Evolutionary conservation across 1,140 invertebrate species (phyloP).

Genomic region (Argopecten irradians): DNA sequence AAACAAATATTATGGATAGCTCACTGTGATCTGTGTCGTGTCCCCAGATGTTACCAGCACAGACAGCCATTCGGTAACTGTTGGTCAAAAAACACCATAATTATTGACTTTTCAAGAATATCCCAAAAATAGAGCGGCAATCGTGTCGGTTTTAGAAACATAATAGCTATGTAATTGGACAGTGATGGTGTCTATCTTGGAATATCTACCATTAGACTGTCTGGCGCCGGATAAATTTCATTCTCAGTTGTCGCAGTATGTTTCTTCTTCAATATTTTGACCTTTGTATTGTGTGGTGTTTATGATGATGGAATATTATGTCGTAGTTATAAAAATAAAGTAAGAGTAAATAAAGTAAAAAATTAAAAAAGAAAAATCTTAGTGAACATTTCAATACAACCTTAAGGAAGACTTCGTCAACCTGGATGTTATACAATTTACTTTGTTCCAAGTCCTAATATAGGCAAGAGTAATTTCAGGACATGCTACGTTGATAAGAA

Average conservation of each 20-base stretch:
- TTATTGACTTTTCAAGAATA: neutral
- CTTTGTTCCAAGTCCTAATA: too few relatives aligned
- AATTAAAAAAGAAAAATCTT: too few relatives aligned
- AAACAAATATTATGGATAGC: too few relatives aligned
- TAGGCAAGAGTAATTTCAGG: too few relatives aligned
- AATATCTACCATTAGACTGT: neutral
- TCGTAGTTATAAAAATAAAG: too few relatives aligned
- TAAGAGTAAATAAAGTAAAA: too few relatives aligned
- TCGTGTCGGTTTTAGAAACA: neutral
- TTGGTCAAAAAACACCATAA: neutral
- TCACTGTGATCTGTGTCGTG: too few relatives aligned
- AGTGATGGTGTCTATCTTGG: neutral
- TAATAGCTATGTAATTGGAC: neutral
- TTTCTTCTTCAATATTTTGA: neutral
- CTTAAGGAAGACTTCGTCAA: too few relatives aligned
- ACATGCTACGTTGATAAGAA: too few relatives aligned
- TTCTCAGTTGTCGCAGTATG: neutral
- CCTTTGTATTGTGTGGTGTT: neutral
- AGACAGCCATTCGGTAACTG: neutral
- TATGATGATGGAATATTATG: too few relatives aligned
- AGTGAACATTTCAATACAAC: too few relatives aligned
- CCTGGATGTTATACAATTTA: too few relatives aligned
- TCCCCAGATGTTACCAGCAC: neutral
- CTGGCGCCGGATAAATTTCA: neutral
- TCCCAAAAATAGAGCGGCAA: neutral